Evolutionary conservation across 2,113 vertebrate genomes (phyloP), one percentile per base, ranked within the genome.

Genomic region (Pedetes capensis): DNA sequence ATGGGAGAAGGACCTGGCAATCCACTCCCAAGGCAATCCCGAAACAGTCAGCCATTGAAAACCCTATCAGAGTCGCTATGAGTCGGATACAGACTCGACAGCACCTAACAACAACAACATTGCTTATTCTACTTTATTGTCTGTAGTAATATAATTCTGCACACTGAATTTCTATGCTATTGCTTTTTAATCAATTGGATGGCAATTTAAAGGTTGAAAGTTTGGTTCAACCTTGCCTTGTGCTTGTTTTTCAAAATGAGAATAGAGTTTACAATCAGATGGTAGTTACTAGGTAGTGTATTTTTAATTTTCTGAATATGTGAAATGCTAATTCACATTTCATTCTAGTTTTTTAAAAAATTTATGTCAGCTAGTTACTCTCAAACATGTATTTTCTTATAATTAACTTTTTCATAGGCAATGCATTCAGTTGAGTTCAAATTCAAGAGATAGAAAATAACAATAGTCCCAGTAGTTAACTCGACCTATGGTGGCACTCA

Each of bases 221-320:
- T 78, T 72, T 68, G 29, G 8, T 39, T 80, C 71, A 2, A 85
- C 34, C 59, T 82, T 76, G 53, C 55, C 49, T 88, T 6, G 1
- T 49, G 23, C 13, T 71, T 82, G 0, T 66, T 90, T 93, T 84
- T 95, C 6, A 66, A 71, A 82, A 74, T 34, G n/a, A 81, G 42
- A 80, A 18, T 66, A 93, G 49, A 84, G 34, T 47, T 96, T 1
- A 81, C 29, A 55, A 51, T 88, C 53, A 87, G 57, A 76, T 66
- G 32, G 7, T 87, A 81, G 27, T 72, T 89, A 95, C 83, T 79
- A 25, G 55, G 25, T 66, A 69, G 86, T 83, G 93, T 89, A 80
- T 64, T 94, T 94, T 93, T 79, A 89, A 79, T 86, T 91, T 91
- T 91, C 49, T 94, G 63, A 75, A 83, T 51, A 59, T 84, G 87